A percentile compares a stretch with the other conserved stretches of the same genome.
phyloP scores from a whole-genome alignment of 2,113 vertebrate species.

The Eira barbara region DNA sequence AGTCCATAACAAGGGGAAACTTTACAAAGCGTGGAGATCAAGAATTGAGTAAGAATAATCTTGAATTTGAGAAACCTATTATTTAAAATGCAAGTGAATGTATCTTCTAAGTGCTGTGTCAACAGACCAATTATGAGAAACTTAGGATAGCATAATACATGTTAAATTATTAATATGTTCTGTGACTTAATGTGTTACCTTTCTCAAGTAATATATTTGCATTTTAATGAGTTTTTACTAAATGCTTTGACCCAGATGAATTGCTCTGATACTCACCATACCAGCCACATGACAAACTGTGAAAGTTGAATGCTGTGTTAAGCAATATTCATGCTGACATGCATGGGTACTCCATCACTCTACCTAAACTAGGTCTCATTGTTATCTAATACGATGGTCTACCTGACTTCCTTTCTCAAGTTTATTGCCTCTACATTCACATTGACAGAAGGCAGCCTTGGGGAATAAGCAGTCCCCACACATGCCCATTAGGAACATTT shows the following conservation, averaged over 20 bases:
- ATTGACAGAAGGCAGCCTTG: not conserved
- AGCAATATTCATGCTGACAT: not conserved
- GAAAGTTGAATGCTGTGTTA: not conserved
- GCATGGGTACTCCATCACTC: not conserved
- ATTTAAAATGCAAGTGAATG: conserved; percentile 51
- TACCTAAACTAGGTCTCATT: not conserved
- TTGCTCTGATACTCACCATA: not conserved
- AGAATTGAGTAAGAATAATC: not conserved
- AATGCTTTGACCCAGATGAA: conserved; percentile 54
- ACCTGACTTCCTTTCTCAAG: not conserved
- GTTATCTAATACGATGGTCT: not conserved
- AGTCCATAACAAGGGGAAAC: not conserved
- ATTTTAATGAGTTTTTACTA: conserved; percentile 64
- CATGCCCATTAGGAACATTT: not conserved
- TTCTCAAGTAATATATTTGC: conserved; percentile 58
- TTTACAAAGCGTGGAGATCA: not conserved
- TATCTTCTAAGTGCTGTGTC: conserved; percentile 51
- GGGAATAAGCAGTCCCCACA: not conserved
- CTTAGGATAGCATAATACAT: conserved; percentile 37
- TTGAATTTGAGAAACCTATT: conserved; percentile 5
- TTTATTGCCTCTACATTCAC: not conserved
- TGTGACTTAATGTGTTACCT: conserved; percentile 55
- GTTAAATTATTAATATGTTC: conserved; percentile 65
- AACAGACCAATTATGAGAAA: conserved; percentile 61
- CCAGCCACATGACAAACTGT: not conserved